Evolutionary conservation across 2,888 invertebrate genomes (phyloP), one percentile per base, ranked within the genome.

Genomic region (Hyles lineata): DNA sequence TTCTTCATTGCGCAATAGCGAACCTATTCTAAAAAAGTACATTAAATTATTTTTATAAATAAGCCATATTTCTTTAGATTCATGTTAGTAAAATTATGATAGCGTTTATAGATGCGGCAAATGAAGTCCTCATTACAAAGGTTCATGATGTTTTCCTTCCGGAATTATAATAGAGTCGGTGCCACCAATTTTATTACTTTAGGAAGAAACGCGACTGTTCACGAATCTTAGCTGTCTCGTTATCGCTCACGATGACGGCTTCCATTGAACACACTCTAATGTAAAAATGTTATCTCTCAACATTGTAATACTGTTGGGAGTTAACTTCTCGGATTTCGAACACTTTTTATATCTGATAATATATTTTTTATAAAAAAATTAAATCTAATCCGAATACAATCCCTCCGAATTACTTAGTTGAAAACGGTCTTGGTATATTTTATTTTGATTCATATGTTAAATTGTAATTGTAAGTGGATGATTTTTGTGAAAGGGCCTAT

Each of bases 171-270:
- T 50, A 23, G 67, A 67, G 23, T 17, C 21, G 23, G 17, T 67
- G 43, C 15, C 7, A 43, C 23, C 17, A 23, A 50, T 50, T 50
- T 50, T 17, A 21, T 43, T 23, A 67, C 35, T n/a, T n/a, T 5
- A 11, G 6, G 32, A 50, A 23, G 15, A 50, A 23, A 67, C 1
- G 17, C 17, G 17, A 67, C 23, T 50, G 6, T 25, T 21, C 81
- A 77, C 83, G 84, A 87, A 86, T 87, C 83, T 89, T 87, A 88
- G 83, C 86, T 90, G 90, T 89, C 89, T 88, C 84, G 87, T 91
- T 91, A 92, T 86, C 87, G 82, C 80, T 78, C 76, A 77, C 81
- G 82, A 82, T 86, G 87, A 87, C 86, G 82, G 82, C 82, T 82
- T 78, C 77, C 76, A 79, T 79, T 80, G 78, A 84, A 87, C 85